phyloP scores from a whole-genome alignment of 92 coral and sea anemone genomes.

The Phenganax marumi region DNA sequence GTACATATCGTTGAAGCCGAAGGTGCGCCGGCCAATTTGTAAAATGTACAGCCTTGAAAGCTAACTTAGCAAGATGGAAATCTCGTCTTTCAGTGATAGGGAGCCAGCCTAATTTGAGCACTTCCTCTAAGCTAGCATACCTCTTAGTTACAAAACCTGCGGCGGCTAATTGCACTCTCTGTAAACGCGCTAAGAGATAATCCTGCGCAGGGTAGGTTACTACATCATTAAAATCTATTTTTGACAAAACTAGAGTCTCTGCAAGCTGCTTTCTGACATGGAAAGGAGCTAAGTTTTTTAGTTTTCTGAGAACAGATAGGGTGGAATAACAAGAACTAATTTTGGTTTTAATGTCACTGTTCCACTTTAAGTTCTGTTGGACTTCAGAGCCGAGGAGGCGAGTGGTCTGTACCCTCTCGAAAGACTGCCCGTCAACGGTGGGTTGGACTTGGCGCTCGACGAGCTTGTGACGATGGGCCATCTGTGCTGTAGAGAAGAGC shows the following conservation, averaged over 20 bases:
- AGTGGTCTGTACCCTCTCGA: slow-evolving; percentile 28
- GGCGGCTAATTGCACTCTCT: too few species aligned
- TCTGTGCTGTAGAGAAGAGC: slow-evolving; percentile 39
- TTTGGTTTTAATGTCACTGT: slow-evolving; percentile 30
- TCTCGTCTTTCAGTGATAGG: too few species aligned
- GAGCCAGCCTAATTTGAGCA: too few species aligned
- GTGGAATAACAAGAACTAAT: slow-evolving; percentile 18
- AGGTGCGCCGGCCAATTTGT: too few species aligned
- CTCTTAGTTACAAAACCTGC: too few species aligned
- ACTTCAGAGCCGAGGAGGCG: slow-evolving; percentile 46
- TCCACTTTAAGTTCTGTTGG: slow-evolving; percentile 29
- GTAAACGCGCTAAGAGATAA: too few species aligned
- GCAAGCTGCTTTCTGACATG: slow-evolving; percentile 44
- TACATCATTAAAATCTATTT: slow-evolving; percentile 46
- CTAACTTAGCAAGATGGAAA: too few species aligned
- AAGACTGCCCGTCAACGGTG: slow-evolving; percentile 14
- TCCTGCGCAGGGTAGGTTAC: slow-evolving; percentile 24
- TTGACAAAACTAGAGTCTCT: slow-evolving; percentile 35
- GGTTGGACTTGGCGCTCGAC: slow-evolving; percentile 20
- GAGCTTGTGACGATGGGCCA: slow-evolving; percentile 30
- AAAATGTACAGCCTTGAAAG: too few species aligned
- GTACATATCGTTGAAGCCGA: too few species aligned
- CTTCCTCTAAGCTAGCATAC: too few species aligned
- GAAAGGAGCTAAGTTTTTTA: slow-evolving; percentile 45
- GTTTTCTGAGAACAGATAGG: slow-evolving; percentile 36